Conservation (phyloP, 2,797 vertebrate species). For the Aldrovandia affinis region DNA sequence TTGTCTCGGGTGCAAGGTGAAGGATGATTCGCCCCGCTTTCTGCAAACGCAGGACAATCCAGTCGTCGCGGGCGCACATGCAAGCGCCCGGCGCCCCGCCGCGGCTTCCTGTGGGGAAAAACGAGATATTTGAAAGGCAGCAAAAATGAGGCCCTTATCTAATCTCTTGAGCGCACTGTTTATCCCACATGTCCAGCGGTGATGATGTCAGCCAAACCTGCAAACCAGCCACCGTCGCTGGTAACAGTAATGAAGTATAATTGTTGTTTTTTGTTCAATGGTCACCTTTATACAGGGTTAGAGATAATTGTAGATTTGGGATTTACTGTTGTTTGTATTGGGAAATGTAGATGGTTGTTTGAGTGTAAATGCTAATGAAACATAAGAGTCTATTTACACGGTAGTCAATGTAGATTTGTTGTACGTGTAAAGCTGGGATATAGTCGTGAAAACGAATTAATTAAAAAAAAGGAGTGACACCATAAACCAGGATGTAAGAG, state of each 20-base stretch:
- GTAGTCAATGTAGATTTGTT: not conserved
- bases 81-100: not conserved
- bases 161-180: conserved; percentile 18
- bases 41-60: conserved; percentile 13
- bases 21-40: conserved; percentile 20
- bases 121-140: conserved; percentile 8
- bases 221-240: not conserved
- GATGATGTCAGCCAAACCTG: not conserved
- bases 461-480: not conserved
- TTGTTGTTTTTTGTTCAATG: conserved; percentile 6
- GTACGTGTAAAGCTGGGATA: not conserved
- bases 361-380: not conserved
- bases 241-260: conserved; percentile 16
- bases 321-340: not conserved
- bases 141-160: conserved; percentile 2
- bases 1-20: conserved; percentile 23
- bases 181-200: not conserved
- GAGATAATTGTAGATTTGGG: not conserved
- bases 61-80: conserved; percentile 1
- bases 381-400: not conserved
- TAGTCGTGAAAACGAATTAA: not conserved
- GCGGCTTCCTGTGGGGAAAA: conserved; percentile 15
- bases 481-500: not conserved
- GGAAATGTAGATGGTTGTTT: not conserved
- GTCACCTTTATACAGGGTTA: not conserved